A percentile compares a stretch with the other conserved stretches of the same genome.
Evolutionary conservation across 1,140 invertebrate genomes (phyloP).

Genomic region (Nomia melanderi): DNA sequence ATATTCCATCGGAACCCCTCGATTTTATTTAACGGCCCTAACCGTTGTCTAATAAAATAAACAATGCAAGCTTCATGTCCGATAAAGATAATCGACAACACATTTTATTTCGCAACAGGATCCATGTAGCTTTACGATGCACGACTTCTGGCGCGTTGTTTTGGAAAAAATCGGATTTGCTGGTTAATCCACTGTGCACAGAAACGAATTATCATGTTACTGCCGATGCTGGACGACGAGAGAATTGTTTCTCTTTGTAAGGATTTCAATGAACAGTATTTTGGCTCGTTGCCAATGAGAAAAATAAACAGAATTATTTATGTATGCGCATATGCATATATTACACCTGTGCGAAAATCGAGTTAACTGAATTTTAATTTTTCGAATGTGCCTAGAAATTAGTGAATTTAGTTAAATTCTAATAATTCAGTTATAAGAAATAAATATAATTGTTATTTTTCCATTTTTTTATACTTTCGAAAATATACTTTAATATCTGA

Average conservation of each 20-base stretch:
- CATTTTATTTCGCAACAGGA: slow-evolving; percentile 47
- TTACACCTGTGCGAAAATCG: too few relatives aligned
- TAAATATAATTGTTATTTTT: too few relatives aligned
- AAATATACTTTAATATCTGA: too few relatives aligned
- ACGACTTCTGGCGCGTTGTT: slow-evolving; percentile 59
- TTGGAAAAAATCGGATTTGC: slow-evolving; percentile 61
- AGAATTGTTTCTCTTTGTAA: neutral
- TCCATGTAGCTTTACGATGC: slow-evolving; percentile 34
- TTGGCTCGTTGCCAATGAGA: neutral
- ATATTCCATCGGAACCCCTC: neutral
- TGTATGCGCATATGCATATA: too few relatives aligned
- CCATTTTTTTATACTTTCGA: too few relatives aligned
- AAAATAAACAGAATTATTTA: neutral
- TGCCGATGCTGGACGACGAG: slow-evolving; percentile 1
- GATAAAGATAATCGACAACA: slow-evolving; percentile 43
- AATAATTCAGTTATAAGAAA: too few relatives aligned
- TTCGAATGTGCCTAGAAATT: too few relatives aligned
- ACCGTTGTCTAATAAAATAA: slow-evolving; percentile 37
- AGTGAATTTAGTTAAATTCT: too few relatives aligned
- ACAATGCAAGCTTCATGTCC: slow-evolving; percentile 32
- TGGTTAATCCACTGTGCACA: slow-evolving; percentile 54
- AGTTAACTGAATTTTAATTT: too few relatives aligned
- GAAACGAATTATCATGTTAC: slow-evolving; percentile 61
- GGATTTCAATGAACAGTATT: slow-evolving; percentile 13
- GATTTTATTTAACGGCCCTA: slow-evolving; percentile 9